Conservation (phyloP, 1,140 invertebrate genomes). For the Sitobion miscanthi region DNA sequence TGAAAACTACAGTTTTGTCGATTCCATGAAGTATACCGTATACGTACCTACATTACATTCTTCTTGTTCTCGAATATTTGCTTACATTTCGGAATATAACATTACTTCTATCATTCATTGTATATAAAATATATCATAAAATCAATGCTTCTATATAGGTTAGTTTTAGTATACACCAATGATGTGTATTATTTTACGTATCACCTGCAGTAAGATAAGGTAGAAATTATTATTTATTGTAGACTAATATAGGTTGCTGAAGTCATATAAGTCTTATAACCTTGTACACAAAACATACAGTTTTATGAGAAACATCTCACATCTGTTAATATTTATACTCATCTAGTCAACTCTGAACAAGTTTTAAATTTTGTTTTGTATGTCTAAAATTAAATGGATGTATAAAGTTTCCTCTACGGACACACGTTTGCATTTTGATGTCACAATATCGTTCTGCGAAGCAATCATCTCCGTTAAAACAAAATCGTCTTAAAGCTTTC, state of each 20-base stretch:
- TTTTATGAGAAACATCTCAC: not conserved
- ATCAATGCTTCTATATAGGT: not conserved
- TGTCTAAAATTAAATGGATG: not conserved
- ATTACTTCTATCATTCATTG: not conserved
- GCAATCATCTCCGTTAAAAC: not conserved
- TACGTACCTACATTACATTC: not conserved
- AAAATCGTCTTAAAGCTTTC: constrained; percentile 16
- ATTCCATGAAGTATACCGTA: too few relatives aligned
- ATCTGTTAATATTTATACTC: not conserved
- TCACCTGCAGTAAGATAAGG: not conserved
- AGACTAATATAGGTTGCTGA: not conserved
- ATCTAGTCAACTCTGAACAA: not conserved
- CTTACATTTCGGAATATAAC: not conserved
- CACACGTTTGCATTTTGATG: not conserved
- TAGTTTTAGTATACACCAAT: not conserved
- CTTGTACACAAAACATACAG: not conserved
- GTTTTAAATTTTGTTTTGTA: not conserved
- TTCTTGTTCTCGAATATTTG: not conserved
- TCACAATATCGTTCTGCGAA: not conserved
- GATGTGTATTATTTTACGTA: not conserved
- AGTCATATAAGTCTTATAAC: not conserved
- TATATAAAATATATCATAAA: not conserved
- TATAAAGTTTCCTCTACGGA: not conserved
- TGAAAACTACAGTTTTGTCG: not conserved
- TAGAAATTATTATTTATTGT: not conserved